phyloP scores from a whole-genome alignment of 2,113 vertebrate genomes.

The Prolemur simus region DNA sequence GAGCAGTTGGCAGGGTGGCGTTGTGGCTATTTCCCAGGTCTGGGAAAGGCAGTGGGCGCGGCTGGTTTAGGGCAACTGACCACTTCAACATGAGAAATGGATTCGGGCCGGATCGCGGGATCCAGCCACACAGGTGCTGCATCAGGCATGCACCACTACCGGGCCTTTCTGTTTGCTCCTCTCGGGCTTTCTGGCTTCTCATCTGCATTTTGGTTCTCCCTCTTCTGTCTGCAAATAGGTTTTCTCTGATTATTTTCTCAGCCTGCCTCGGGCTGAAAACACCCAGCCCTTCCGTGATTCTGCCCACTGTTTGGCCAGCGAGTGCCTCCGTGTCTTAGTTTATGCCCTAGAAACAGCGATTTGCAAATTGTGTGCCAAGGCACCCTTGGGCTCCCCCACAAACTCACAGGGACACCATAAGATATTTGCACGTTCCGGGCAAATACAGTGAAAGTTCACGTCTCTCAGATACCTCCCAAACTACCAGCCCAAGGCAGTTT shows the following conservation, averaged over 20 bases:
- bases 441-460: not conserved
- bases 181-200: not conserved
- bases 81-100: not conserved
- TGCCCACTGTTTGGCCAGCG: not conserved
- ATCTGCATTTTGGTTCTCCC: not conserved
- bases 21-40: not conserved
- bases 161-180: not conserved
- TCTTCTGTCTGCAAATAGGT: not conserved
- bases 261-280: not conserved
- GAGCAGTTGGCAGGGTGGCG: not conserved
- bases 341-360: not conserved
- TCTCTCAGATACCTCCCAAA: not conserved
- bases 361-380: not conserved
- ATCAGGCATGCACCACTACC: no score
- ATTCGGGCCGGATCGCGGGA: not conserved
- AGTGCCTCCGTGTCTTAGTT: not conserved
- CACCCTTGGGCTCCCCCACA: not conserved
- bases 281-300: not conserved
- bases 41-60: not conserved
- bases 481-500: not conserved
- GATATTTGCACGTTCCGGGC: not conserved
- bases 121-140: accelerated
- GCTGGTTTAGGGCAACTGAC: not conserved
- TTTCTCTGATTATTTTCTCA: not conserved
- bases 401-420: not conserved